These are phyloP conservation scores for Pyralis farinalis DNA, from an alignment of 2,888 invertebrate species.

Conservation along the genomic window DNA sequence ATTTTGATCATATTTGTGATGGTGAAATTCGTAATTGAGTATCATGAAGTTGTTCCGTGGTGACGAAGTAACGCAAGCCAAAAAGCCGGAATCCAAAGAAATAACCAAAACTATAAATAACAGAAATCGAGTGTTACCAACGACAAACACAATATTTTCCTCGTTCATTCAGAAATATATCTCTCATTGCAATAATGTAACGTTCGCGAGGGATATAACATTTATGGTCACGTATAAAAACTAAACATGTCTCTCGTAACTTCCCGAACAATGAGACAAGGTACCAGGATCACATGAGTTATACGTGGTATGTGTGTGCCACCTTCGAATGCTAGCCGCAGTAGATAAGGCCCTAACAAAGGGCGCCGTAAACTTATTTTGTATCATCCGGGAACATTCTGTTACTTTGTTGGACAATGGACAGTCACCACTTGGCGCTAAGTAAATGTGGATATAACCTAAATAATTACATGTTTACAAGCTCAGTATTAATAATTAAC, in stretches of 20 bases:
- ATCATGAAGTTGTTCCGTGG: no score
- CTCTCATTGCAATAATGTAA: conserved; percentile 20
- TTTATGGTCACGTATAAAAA: conserved; percentile 62
- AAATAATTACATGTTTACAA: background rate
- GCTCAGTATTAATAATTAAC: background rate
- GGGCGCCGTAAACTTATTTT: conserved; percentile 69
- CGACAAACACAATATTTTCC: conserved; percentile 6
- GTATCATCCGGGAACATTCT: conserved; percentile 56
- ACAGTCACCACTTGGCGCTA: background rate
- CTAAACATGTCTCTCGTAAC: conserved; percentile 66
- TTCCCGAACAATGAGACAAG: conserved; percentile 59
- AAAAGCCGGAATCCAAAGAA: background rate
- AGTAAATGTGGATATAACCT: background rate
- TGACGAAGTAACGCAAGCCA: background rate
- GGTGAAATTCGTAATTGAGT: no score
- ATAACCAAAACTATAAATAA: background rate
- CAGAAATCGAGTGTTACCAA: background rate
- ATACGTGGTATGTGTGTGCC: conserved; percentile 55
- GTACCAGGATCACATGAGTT: conserved; percentile 30
- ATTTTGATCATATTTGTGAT: no score
- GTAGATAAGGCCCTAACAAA: conserved; percentile 68
- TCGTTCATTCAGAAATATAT: background rate
- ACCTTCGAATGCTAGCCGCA: conserved; percentile 53
- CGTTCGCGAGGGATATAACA: conserved; percentile 39
- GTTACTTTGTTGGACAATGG: conserved; percentile 42